A percentile compares a stretch with the other conserved stretches of the same genome.
Conservation (phyloP, 2,888 invertebrate species). For the Drosophila infuscata region DNA sequence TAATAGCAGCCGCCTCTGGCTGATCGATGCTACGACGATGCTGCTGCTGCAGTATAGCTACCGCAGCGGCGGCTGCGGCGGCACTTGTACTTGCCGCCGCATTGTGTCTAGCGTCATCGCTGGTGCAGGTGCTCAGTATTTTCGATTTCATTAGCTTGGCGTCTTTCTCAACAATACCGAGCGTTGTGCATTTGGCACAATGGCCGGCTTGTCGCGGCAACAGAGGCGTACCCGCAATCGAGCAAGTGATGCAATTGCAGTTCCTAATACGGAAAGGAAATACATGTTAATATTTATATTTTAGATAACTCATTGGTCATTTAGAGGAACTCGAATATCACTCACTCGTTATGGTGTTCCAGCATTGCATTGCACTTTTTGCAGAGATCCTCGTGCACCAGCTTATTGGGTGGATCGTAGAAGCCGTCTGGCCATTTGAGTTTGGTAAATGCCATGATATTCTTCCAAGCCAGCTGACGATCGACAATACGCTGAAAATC, state of each 20-base stretch:
- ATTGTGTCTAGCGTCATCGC: conserved; percentile 80
- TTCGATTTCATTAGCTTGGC: conserved; percentile 83
- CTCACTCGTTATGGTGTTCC: conserved; percentile 84
- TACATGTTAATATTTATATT: neutral
- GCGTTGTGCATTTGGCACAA: conserved; percentile 83
- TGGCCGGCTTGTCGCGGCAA: conserved; percentile 66
- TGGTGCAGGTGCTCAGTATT: conserved; percentile 83
- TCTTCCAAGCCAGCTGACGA: conserved; percentile 84
- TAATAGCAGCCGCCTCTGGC: conserved; percentile 28
- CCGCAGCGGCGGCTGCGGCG: conserved; percentile 33
- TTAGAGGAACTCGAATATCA: neutral
- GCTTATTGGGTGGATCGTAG: conserved; percentile 81
- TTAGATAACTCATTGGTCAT: neutral
- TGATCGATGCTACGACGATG: conserved; percentile 50
- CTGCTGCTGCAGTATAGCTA: conserved; percentile 42
- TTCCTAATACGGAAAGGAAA: conserved; percentile 61
- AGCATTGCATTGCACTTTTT: conserved; percentile 82
- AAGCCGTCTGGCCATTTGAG: conserved; percentile 82
- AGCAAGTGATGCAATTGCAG: conserved; percentile 84
- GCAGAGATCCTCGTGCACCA: conserved; percentile 82
- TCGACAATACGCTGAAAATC: conserved; percentile 83
- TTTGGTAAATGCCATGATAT: conserved; percentile 83
- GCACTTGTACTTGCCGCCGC: conserved; percentile 59
- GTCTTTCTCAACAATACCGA: conserved; percentile 83
- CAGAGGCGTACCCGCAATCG: conserved; percentile 83